Base-by-base conservation (phyloP, 2,113 vertebrate species). In the mouse (Mus musculus) region DNA sequence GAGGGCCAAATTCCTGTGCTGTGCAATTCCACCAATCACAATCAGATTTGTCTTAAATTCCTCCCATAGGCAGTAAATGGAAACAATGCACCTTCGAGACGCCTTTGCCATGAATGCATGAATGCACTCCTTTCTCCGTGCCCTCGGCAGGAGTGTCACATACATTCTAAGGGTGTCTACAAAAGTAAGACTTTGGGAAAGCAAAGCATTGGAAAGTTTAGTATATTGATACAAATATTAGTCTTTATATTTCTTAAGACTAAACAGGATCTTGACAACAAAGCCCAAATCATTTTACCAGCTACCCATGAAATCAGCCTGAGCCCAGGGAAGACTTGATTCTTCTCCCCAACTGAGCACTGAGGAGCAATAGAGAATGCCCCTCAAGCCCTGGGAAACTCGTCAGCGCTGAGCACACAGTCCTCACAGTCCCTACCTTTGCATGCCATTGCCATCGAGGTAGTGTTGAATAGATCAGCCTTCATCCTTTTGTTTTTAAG, bases 41-140 rank as follows among this genome's bases (percentile, higher is more conserved):
- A 92, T n/a, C 46, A 90, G 24, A 72, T 63, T 90, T 36, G 4
- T 84, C 89, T 95, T 93, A 5, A 78, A 78, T 76, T 96, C 90
- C 82, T 84, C 59, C 24, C 71, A 81, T 20, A 82, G 16, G 52
- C 36, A 65, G 65, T 73, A 86, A 90, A 88, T 24, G 7, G 49
- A 95, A 91, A 81, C 30, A 59, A 78, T 59, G 73, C 42, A 20
- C 28, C 9, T 26, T 11, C 17, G 73, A 59, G 52, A 20, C 69
- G 16, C 59, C 95, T 94, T 73, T 81, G 88, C 71, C 28, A 73
- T 20, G 14, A 75, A 42, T 73, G 56, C 28, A 73, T 20, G 14
- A 75, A 42, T 73, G 56, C n/a, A 78, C 20, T 59, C 28, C 71
- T 69, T 86, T 73, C n/a, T 92, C 88, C 9, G 5, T 9, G 30